Percentiles rank a stretch among this genome's conserved stretches.
Conservation (phyloP, 2,797 vertebrate species). For the Chromis chromis region DNA sequence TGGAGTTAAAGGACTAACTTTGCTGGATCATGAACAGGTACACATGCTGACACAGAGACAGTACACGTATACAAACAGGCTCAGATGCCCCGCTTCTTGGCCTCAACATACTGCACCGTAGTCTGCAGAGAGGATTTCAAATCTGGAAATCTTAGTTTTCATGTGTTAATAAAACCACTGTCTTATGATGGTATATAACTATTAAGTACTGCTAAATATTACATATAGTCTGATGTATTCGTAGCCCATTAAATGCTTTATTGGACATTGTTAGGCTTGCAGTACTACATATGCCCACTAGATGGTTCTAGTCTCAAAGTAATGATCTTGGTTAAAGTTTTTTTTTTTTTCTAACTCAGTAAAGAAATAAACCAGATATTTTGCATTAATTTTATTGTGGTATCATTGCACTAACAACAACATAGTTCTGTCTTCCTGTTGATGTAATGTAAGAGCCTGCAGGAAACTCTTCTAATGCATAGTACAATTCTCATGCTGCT, state of each 20-base stretch:
- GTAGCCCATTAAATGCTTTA: neutral
- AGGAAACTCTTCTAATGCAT: neutral
- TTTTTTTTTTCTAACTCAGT: too few relatives aligned
- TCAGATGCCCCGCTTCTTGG: neutral
- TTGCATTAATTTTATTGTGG: too few relatives aligned
- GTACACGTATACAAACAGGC: neutral
- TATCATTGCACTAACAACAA: too few relatives aligned
- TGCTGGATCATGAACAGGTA: constrained; percentile 93
- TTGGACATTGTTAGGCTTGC: neutral
- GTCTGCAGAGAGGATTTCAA: too few relatives aligned
- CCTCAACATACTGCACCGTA: too few relatives aligned
- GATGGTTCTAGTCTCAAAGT: constrained; percentile 26
- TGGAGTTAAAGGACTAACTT: constrained; percentile 91
- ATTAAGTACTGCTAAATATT: neutral
- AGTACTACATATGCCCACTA: constrained; percentile 28
- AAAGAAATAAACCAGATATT: too few relatives aligned
- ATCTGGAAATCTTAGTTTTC: neutral
- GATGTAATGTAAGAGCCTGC: neutral
- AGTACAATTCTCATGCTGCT: neutral
- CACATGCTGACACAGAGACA: neutral
- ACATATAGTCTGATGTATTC: neutral
- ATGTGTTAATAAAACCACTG: neutral
- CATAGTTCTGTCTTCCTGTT: neutral
- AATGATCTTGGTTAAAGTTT: neutral
- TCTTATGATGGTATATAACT: too few relatives aligned